Base-by-base conservation (phyloP, 1,140 invertebrate species). In the Leptopilina clavipes region DNA sequence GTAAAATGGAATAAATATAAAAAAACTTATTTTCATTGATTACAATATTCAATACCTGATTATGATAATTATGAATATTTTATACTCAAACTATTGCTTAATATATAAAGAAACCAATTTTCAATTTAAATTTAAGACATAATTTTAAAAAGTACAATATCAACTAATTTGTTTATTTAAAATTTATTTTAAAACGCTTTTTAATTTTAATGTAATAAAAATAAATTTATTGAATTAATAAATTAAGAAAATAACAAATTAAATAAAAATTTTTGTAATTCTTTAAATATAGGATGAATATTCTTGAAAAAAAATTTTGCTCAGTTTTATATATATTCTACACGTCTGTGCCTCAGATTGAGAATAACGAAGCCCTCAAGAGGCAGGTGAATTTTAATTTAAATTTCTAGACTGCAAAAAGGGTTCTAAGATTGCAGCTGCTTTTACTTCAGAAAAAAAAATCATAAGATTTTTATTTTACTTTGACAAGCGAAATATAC, bases 291-390 rank as follows among this genome's bases (percentile, higher is more conserved):
- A 40, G 37, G 0, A 5, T 0, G 3, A 12, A 17, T n/a, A 52
- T 17, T 52, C n/a, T 52, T 48, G 3, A 17, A 52, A 17, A n/a
- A 52, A 52, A 52, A 8, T 52, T 52, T 52, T 17, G 17, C n/a
- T 17, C 44, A 14, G 6, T 17, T 52, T n/a, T 17, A 17, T 52
- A 17, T 48, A 14, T 52, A 52, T 52, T 52, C n/a, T 52, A 52
- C n/a, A 52, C n/a, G n/a, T n/a, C n/a, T 17, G 48, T n/a, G 5
- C 44, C 48, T 52, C n/a, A 52, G 48, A n/a, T 52, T 52, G 12
- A 52, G 48, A 52, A n/a, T 52, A 52, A 52, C 48, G 48, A 52
- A 52, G 48, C 48, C 48, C 48, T 52, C n/a, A 52, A 52, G 48
- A 17, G 48, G 48, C 48, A 52, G 48, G 48, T 52, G 48, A 17